Evolutionary conservation across 2,888 invertebrate species (phyloP), one percentile per base, ranked within the genome.

Genomic region (Xylophagus ater): DNA sequence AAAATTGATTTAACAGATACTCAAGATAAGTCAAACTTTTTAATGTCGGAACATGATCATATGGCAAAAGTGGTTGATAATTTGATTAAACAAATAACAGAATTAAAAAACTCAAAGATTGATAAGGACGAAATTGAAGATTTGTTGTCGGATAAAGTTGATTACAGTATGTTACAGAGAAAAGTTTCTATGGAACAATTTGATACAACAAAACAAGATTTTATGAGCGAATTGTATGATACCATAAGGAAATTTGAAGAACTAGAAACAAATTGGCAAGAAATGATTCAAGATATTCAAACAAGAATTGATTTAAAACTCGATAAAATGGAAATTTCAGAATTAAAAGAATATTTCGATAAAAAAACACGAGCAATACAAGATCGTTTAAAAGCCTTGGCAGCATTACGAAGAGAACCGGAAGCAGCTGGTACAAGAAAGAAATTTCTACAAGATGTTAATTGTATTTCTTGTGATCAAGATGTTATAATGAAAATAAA

Each of bases 391-490:
- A 76, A 74, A 50, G 65, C 70, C 30, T 64, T 81, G 53, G 68
- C 72, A 0, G 67, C 70, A 3, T 52, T 77, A 49, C 71, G 73
- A 36, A 65, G 68, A 21, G 77, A 78, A 38, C 73, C 70, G 2
- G 79, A 83, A 45, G 83, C 84, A 0, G 82, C 83, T 4, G 84
- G 81, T 4, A 73, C 79, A 2, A 81, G 78, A 57, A 69, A 65
- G 39, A 76, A 71, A 56, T 62, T 78, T 13, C 59, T 84, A 13
- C 80, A 78, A 50, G 75, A 82, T 48, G 71, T 84, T 12, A 77
- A 80, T 48, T 85, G 84, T 53, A 71, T 85, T 51, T 81, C 83
- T 1, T 85, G 85, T 52, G 81, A 84, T 51, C 78, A 78, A 23
- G 72, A 77, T 18, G 82, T 77, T 2, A 72, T 80, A 4, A 84